These are phyloP conservation scores for Brachyhypopomus gauderio DNA, from an alignment of 2,113 vertebrate genomes.

Conservation along the genomic window DNA sequence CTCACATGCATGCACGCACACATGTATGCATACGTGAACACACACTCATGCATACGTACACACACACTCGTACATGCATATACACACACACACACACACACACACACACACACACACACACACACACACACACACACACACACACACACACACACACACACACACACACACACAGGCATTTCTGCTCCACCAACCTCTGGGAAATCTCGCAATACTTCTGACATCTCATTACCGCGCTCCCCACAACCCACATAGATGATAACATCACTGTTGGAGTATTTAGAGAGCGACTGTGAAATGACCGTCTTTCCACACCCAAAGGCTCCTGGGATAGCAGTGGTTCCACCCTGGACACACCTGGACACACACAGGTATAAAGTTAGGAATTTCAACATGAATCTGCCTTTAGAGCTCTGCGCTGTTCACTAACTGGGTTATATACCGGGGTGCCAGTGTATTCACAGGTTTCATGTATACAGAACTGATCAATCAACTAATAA, in stretches of 20 bases:
- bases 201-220: constrained; percentile 96
- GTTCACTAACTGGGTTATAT: no score
- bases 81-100: not conserved
- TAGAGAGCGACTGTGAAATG: constrained; percentile 96
- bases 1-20: constrained; percentile 4
- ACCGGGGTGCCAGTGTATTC: no score
- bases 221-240: constrained; percentile 98
- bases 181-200: constrained; percentile 83
- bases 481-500: no score
- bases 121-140: not conserved
- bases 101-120: constrained; percentile 39
- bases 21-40: no score
- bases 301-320: constrained; percentile 98
- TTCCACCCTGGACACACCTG: constrained; percentile 96
- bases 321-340: constrained; percentile 95
- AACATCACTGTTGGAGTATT: constrained; percentile 97
- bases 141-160: constrained; percentile 37
- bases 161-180: not conserved
- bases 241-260: constrained; percentile 97
- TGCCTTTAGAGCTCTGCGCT: no score
- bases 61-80: no score
- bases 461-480: no score
- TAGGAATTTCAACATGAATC: no score
- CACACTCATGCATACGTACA: no score
- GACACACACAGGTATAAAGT: not conserved